A percentile compares a stretch with the other conserved stretches of the same genome.
Conservation (phyloP, 2,113 vertebrate species). For the Pangasianodon gigas region DNA sequence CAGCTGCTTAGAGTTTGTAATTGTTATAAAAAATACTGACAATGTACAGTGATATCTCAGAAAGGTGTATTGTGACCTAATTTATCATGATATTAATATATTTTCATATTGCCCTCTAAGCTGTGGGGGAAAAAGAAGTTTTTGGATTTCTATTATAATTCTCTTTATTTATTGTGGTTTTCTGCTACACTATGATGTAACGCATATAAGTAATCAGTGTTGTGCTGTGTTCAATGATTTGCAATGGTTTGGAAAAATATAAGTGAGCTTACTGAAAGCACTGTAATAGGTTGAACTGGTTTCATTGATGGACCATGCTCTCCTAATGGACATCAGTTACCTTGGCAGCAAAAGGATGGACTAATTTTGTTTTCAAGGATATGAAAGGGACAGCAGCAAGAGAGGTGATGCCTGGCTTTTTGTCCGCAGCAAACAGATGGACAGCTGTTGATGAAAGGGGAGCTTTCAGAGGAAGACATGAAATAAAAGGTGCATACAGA, state of each 20-base stretch:
- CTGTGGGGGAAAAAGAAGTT: background rate
- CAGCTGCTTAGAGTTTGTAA: background rate
- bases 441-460: background rate
- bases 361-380: conserved; percentile 32
- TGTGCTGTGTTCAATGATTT: background rate
- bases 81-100: background rate
- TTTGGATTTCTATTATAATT: background rate
- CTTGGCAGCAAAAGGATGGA: conserved; percentile 36
- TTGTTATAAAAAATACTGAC: background rate
- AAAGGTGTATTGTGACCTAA: background rate
- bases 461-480: background rate
- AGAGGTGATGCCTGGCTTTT: conserved; percentile 2
- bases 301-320: conserved; percentile 13
- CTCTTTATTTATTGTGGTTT: background rate
- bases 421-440: background rate
- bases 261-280: conserved; percentile 19
- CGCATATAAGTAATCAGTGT: background rate
- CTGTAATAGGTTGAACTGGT: conserved; percentile 14
- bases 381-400: conserved; percentile 24
- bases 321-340: conserved; percentile 34
- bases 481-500: background rate
- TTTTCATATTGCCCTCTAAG: background rate
- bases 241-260: background rate
- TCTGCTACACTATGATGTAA: conserved; percentile 7
- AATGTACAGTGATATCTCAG: background rate